phyloP scores from a whole-genome alignment of 2,888 invertebrate species.

The Pogonocherus hispidulus region DNA sequence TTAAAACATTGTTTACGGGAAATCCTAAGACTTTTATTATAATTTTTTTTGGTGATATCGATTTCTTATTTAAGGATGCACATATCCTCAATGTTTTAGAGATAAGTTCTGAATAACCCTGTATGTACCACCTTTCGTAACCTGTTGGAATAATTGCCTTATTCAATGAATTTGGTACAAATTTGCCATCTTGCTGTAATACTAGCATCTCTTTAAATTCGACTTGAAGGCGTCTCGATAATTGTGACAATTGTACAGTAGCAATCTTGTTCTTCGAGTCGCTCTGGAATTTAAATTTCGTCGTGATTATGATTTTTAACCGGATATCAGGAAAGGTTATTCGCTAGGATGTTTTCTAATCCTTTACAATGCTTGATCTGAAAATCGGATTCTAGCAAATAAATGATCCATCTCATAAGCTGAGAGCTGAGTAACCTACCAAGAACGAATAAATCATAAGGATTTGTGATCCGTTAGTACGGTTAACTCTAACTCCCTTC shows the following conservation, averaged over 20 bases:
- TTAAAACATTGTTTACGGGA: no score
- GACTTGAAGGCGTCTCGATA: background rate
- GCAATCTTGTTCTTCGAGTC: background rate
- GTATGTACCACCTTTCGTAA: constrained; percentile 18
- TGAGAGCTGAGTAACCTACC: constrained; percentile 8
- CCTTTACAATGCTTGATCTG: constrained; percentile 20
- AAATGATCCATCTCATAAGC: constrained; percentile 21
- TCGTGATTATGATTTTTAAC: background rate
- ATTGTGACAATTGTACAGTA: background rate
- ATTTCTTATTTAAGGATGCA: no score
- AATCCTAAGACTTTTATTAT: no score
- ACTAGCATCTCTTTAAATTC: background rate
- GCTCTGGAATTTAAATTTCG: background rate
- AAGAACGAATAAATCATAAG: constrained; percentile 23
- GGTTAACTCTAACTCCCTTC: constrained; percentile 4
- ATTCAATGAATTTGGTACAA: background rate
- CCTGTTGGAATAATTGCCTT: background rate
- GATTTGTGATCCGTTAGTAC: constrained; percentile 30
- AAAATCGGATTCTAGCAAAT: constrained; percentile 24
- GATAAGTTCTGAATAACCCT: no score
- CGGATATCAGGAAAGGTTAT: constrained; percentile 27
- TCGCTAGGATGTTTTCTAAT: constrained; percentile 25
- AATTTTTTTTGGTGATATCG: no score
- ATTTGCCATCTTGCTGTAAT: background rate
- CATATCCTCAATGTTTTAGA: no score